phyloP scores from a whole-genome alignment of 2,888 invertebrate genomes.

The Nowickia ferox region DNA sequence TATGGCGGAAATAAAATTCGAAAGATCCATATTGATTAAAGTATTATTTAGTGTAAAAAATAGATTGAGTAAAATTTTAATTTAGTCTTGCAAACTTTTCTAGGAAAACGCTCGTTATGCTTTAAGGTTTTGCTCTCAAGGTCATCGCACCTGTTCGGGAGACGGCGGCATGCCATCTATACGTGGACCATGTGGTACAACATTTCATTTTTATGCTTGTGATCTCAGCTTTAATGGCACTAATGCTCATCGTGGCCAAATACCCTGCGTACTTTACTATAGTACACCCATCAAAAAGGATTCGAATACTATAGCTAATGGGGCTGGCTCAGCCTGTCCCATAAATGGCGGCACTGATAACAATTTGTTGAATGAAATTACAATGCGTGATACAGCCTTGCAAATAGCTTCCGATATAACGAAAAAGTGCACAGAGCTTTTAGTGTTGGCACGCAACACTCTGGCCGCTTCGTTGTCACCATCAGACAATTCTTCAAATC shows the following conservation, averaged over 20 bases:
- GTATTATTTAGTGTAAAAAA: conserved; percentile 82
- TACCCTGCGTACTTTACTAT: conserved; percentile 94
- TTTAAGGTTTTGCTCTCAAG: conserved; percentile 93
- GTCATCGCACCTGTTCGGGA: conserved; percentile 96
- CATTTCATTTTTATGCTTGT: conserved; percentile 94
- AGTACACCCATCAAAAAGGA: conserved; percentile 82
- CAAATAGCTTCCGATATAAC: conserved; percentile 92
- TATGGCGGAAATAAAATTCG: conserved; percentile 95
- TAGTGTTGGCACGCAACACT: conserved; percentile 90
- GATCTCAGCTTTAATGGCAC: conserved; percentile 98
- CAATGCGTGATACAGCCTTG: conserved; percentile 84
- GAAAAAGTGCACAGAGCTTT: conserved; percentile 89
- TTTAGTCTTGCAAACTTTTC: conserved; percentile 62
- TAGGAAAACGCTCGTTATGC: conserved; percentile 95
- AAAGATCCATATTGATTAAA: conserved; percentile 92
- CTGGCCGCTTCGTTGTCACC: conserved; percentile 84
- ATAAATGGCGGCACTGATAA: conserved; percentile 62
- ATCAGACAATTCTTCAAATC: conserved; percentile 85
- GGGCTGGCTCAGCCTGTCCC: background rate
- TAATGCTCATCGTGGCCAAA: conserved; percentile 95
- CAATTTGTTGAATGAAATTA: conserved; percentile 77
- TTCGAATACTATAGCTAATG: conserved; percentile 65
- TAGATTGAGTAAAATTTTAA: background rate
- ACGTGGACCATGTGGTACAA: conserved; percentile 96
- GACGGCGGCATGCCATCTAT: conserved; percentile 95